Evolutionary conservation across 2,797 vertebrate species (phyloP).

Genomic region (Hydrophis major): DNA sequence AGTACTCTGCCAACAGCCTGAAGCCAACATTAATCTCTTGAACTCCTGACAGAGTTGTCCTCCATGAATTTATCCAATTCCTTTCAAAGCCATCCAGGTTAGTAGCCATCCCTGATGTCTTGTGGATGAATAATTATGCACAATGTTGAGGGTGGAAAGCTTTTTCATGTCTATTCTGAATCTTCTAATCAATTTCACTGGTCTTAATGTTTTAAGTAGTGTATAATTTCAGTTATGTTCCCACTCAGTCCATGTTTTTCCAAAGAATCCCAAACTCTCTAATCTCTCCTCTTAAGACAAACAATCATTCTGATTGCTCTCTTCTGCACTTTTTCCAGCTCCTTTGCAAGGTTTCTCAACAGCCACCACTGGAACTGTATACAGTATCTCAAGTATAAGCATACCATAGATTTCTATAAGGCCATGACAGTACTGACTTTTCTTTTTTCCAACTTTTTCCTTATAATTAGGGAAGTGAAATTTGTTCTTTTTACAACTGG

Average conservation of each 20-base stretch:
- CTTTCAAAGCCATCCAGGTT: background rate
- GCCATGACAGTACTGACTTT: background rate
- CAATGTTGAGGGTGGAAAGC: rapidly evolving
- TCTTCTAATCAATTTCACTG: background rate
- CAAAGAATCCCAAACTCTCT: background rate
- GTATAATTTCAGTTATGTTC: background rate
- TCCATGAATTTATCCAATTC: background rate
- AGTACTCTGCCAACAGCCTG: background rate
- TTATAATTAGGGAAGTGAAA: background rate
- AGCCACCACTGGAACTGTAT: background rate
- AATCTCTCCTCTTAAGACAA: background rate
- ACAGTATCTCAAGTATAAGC: background rate
- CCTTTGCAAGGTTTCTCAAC: background rate
- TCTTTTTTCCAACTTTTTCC: background rate
- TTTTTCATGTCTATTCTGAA: background rate
- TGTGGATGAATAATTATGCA: background rate
- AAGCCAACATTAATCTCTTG: background rate
- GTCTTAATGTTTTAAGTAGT: background rate
- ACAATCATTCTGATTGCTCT: background rate
- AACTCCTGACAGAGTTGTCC: background rate
- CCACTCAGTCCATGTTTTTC: background rate
- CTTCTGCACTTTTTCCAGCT: background rate
- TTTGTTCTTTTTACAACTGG: background rate
- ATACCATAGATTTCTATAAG: background rate
- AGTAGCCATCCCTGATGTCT: background rate